A percentile compares a stretch with the other conserved stretches of the same genome.
phyloP scores from a whole-genome alignment of 2,113 vertebrate species.

The Phrynosoma blainvillii region DNA sequence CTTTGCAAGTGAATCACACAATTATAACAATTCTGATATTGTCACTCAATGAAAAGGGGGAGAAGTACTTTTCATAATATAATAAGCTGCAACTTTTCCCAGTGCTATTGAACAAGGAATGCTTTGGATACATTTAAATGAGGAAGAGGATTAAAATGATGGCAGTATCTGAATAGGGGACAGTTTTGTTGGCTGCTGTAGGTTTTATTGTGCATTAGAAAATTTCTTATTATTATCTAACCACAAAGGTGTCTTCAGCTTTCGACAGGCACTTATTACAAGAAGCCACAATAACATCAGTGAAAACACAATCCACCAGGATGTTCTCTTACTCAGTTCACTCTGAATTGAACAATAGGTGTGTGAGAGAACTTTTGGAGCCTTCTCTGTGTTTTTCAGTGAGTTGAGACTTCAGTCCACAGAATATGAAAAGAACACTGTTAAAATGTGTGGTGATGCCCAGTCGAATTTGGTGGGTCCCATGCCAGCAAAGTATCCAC shows the following conservation, averaged over 20 bases:
- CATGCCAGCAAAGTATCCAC: too few species aligned
- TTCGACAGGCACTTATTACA: background rate
- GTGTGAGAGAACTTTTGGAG: background rate
- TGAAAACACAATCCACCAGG: background rate
- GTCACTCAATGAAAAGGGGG: background rate
- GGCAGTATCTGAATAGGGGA: constrained; percentile 26
- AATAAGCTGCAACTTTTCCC: background rate
- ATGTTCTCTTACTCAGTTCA: background rate
- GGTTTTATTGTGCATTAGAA: background rate
- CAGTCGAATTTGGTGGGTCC: background rate
- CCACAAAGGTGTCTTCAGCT: background rate
- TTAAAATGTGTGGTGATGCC: background rate
- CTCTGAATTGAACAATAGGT: background rate
- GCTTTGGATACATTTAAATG: background rate
- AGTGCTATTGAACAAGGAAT: background rate
- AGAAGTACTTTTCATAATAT: constrained; percentile 11
- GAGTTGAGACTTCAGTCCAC: background rate
- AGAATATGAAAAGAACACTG: background rate
- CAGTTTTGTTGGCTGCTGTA: constrained; percentile 21
- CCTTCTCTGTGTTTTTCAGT: background rate
- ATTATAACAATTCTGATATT: background rate
- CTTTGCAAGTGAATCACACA: constrained; percentile 17
- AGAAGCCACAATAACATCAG: background rate
- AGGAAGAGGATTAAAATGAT: background rate
- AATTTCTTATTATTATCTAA: constrained; percentile 5